Percentiles rank a stretch among this genome's conserved stretches.
phyloP scores from a whole-genome alignment of 1,140 invertebrate species.

The Drosophila bocqueti region DNA sequence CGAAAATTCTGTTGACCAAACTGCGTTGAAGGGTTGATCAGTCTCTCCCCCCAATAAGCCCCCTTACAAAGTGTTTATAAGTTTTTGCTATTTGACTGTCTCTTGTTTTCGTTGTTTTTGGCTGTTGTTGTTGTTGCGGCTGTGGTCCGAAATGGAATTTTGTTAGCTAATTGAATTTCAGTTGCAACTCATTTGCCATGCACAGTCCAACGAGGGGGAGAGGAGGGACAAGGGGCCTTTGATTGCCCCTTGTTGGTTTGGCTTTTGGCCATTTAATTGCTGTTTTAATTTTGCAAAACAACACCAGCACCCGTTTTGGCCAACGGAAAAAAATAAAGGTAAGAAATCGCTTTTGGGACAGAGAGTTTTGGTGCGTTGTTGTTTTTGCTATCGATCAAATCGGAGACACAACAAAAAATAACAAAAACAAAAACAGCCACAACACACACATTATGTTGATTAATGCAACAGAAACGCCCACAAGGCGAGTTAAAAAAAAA shows the following conservation, averaged over 20 bases:
- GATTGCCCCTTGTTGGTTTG: conserved; percentile 53
- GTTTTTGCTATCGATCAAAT: conserved; percentile 46
- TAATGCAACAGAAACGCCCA: conserved; percentile 72
- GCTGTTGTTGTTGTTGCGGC: conserved; percentile 38
- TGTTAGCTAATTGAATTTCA: conserved; percentile 84
- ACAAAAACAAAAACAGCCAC: conserved; percentile 39
- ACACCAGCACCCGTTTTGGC: conserved; percentile 40
- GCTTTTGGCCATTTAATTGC: conserved; percentile 82
- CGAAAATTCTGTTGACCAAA: conserved; percentile 81
- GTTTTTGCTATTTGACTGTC: conserved; percentile 68
- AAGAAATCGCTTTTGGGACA: conserved; percentile 44
- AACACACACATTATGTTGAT: conserved; percentile 62
- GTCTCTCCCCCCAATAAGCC: not conserved
- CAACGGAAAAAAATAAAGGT: conserved; percentile 39
- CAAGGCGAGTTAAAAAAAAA: conserved; percentile 19
- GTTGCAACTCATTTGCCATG: conserved; percentile 83
- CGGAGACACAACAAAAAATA: conserved; percentile 31
- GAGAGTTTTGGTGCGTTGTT: conserved; percentile 45
- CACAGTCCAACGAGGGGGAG: conserved; percentile 32
- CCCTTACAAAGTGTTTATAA: conserved; percentile 73
- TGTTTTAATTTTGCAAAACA: conserved; percentile 73
- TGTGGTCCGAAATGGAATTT: conserved; percentile 79
- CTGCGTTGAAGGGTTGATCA: conserved; percentile 70
- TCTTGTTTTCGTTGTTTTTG: conserved; percentile 7
- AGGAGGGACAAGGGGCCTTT: conserved; percentile 5